Evolutionary conservation across 2,113 vertebrate genomes (phyloP), one percentile per base, ranked within the genome.

Genomic region (Odontesthes bonariensis): DNA sequence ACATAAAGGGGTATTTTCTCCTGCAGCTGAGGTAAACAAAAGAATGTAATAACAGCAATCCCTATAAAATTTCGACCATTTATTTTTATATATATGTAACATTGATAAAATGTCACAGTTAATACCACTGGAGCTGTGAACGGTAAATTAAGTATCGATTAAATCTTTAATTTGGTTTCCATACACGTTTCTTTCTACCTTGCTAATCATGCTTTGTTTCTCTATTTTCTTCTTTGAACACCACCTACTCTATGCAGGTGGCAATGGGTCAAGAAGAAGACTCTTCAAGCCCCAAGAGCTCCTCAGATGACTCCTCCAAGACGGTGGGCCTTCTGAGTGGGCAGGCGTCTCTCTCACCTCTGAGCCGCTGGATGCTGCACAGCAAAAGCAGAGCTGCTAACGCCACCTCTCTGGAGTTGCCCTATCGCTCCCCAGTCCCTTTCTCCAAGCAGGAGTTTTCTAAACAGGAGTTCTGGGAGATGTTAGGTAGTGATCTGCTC

Each of bases 391-490:
- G 93, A 52, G 92, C 91, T 0, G 93, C 94, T 57, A 97, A 96
- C 75, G 80, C 85, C 75, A 96, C 94, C 40, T 94, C 95, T 0
- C 75, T 95, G 85, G 96, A 96, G 86, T 87, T 96, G 82, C 92
- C 93, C 74, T 95, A 96, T 70, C 93, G 94, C 51, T 94, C 96
- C 0, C 94, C 95, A 0, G 73, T 88, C 42, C 91, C 95, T 20
- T 94, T 94, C 85, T 92, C 94, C 78, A 95, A 95, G 83, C 94
- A 91, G 85, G 95, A 97, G 83, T 90, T 96, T 35, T 95, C 94
- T 64, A 95, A 95, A 81, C 95, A 92, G 84, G 95, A 97, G 82
- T 90, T 96, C 38, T 95, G 96, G 96, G 95, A 93, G 49, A 92
- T 95, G 92, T 85, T 94, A 47, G 95, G 95, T 19, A 94, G 94